A percentile compares a stretch with the other conserved stretches of the same genome.
These are phyloP conservation scores for Trididemnum nubilum DNA, from an alignment of 23 tunicate species.

Conservation along the genomic window DNA sequence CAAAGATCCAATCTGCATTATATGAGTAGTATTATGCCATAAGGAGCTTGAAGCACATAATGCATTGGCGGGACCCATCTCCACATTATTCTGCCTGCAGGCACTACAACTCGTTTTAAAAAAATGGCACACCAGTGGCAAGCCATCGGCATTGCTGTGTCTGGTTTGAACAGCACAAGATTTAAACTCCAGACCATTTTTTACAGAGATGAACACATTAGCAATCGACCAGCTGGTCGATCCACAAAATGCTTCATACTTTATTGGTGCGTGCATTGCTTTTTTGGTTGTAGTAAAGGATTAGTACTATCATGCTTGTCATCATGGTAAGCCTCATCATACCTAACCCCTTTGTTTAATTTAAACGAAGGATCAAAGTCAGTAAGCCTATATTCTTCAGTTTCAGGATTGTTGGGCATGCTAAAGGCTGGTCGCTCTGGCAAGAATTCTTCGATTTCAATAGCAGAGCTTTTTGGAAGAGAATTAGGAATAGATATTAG, in stretches of 20 bases:
- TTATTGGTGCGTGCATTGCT: slow-evolving; percentile 18
- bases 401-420: slow-evolving; percentile 7
- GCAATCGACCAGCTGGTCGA: no score
- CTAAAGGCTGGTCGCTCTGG: slow-evolving; percentile 29
- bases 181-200: background rate
- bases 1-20: no score
- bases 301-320: background rate
- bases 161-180: no score
- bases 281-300: background rate
- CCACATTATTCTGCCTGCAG: no score
- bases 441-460: slow-evolving; percentile 28
- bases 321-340: slow-evolving; percentile 24
- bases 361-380: slow-evolving; percentile 43
- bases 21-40: no score
- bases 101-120: no score
- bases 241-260: no score
- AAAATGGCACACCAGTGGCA: no score
- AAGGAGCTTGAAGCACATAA: no score
- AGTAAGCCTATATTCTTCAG: slow-evolving; percentile 21
- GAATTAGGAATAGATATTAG: slow-evolving; percentile 51
- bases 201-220: no score
- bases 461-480: background rate
- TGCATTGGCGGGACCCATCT: no score
- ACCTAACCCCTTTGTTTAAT: background rate
- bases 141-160: no score